Conservation (phyloP, 2,113 vertebrate species). For the Phalacrocorax brasilianus region DNA sequence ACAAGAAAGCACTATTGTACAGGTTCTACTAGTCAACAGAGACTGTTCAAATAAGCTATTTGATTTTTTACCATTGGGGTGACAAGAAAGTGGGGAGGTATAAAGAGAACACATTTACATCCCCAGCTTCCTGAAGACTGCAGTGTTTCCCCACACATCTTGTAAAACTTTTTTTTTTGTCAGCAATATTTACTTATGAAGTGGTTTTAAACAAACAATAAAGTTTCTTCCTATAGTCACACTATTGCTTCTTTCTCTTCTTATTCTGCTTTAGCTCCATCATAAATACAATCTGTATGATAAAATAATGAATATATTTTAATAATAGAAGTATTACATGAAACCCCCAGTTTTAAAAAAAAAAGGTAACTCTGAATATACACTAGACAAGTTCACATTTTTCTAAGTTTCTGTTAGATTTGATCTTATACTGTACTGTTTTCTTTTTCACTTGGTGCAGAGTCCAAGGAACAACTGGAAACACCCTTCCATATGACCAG, state of each 20-base stretch:
- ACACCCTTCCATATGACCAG: neutral
- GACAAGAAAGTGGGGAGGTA: neutral
- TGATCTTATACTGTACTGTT: neutral
- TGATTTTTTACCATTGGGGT: neutral
- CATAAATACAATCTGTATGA: neutral
- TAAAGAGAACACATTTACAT: neutral
- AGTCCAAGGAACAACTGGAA: neutral
- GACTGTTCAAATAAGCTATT: neutral
- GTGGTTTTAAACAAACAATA: neutral
- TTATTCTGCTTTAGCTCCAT: neutral
- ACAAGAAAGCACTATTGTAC: neutral
- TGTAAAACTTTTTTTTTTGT: neutral
- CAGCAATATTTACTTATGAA: neutral
- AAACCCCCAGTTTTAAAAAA: neutral
- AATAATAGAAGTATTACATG: neutral
- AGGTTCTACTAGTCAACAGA: neutral
- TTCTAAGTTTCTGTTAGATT: neutral
- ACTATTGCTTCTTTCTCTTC: neutral
- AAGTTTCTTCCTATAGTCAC: neutral
- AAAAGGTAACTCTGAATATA: fast-evolving
- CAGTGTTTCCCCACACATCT: neutral
- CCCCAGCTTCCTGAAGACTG: neutral
- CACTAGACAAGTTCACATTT: neutral
- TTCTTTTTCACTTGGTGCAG: neutral
- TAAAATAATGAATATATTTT: neutral